Conservation (phyloP, 2,113 vertebrate genomes). For the Salvelinus alpinus region DNA sequence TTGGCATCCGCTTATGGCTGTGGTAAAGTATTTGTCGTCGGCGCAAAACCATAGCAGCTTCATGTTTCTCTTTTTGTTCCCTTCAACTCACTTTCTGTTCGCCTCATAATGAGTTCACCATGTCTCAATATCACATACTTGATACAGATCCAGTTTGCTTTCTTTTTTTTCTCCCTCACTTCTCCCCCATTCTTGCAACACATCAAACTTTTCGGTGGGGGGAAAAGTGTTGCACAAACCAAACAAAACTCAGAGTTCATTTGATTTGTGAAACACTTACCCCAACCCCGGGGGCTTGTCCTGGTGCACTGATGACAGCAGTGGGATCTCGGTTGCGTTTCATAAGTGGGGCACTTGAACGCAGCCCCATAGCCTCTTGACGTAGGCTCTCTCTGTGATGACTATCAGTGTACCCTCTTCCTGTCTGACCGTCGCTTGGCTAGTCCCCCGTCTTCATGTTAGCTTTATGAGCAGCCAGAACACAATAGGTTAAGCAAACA, state of each 20-base stretch:
- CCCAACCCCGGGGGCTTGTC: conserved; percentile 3
- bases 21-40: too few species aligned
- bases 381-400: conserved; percentile 43
- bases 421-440: conserved; percentile 35
- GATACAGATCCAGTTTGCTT: not conserved
- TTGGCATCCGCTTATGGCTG: too few species aligned
- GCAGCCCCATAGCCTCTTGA: conserved; percentile 38
- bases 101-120: not conserved
- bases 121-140: not conserved
- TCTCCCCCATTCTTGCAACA: conserved; percentile 20
- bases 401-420: conserved; percentile 43
- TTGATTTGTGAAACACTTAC: not conserved
- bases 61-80: too few species aligned
- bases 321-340: conserved; percentile 15
- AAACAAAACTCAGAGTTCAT: not conserved
- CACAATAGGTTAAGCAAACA: conserved; percentile 64
- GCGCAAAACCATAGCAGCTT: too few species aligned
- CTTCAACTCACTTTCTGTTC: not conserved
- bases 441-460: conserved; percentile 49
- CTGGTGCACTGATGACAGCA: conserved; percentile 10
- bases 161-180: not conserved
- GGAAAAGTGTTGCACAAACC: not conserved
- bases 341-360: conserved; percentile 7
- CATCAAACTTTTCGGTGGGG: not conserved
- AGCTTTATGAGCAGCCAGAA: conserved; percentile 40